Evolutionary conservation across 2,113 vertebrate species (phyloP), one percentile per base, ranked within the genome.

Genomic region (Sitta europaea): DNA sequence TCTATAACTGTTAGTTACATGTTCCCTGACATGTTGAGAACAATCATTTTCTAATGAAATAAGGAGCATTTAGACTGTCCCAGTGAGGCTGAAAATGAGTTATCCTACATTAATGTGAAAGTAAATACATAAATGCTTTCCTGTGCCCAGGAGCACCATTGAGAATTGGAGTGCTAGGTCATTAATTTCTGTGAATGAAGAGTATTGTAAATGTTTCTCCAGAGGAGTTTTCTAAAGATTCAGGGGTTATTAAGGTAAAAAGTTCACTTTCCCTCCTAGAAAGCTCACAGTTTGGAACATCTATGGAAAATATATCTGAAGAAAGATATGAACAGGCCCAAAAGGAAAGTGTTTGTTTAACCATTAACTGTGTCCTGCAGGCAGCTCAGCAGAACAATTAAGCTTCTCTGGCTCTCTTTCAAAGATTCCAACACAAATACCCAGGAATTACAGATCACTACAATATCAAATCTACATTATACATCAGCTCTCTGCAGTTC

Each of bases 141-240:
- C 87, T 24, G 57, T 83, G 55, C 65, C 73, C 54, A 94, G 65
- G 28, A 96, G 53, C 47, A 89, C 54, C 81, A 55, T 1, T 74
- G 65, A 95, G 78, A 96, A 70, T 10, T 78, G 53, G 43, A 95
- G 74, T 33, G 53, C 27, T 78, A 90, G 25, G 24, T 55, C 88
- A 73, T 91, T 93, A 80, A 93, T 95, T 95, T 55, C 73, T 35
- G 43, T 31, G 24, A 84, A 35, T 90, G 74, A 86, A 95, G 70
- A 90, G 38, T 12, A 50, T 31, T 90, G 42, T 55, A 59, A 75
- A 74, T 31, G 55, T 95, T 97, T 93, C 43, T 77, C 48, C 73
- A 72, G 77, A 70, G 12, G 12, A 95, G 36, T 73, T 94, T 91
- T 82, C 71, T 42, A 59, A 73, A 88, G 88, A 86, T 57, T 86